These are phyloP conservation scores for Elanus axillaris DNA, from an alignment of 2,113 vertebrate species.

Conservation along the genomic window DNA sequence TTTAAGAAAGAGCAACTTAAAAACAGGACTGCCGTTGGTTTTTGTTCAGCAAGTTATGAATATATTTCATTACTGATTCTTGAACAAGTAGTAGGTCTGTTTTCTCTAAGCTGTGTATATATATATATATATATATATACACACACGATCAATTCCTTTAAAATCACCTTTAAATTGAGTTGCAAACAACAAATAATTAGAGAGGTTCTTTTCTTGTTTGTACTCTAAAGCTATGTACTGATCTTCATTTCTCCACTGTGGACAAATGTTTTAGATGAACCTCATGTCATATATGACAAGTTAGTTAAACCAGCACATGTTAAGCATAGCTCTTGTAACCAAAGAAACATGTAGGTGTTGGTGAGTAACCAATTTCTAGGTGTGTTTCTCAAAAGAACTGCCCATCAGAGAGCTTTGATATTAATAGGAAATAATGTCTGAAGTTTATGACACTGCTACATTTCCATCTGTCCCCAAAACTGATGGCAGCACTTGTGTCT, in stretches of 20 bases:
- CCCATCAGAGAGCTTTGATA: not conserved
- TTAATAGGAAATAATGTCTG: not conserved
- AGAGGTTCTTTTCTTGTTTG: not conserved
- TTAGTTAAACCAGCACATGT: not conserved
- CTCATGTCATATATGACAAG: not conserved
- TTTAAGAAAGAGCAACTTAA: not conserved
- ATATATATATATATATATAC: too few relatives aligned
- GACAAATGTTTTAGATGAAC: not conserved
- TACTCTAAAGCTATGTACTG: not conserved
- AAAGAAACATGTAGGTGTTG: not conserved
- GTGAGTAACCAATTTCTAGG: not conserved
- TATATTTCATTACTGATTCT: not conserved
- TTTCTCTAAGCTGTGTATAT: not conserved
- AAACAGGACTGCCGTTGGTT: not conserved
- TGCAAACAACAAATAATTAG: not conserved
- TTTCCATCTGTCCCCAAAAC: constrained; percentile 32
- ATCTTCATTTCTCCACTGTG: not conserved
- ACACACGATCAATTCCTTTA: not conserved
- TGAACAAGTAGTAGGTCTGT: not conserved
- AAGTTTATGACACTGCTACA: constrained; percentile 1
- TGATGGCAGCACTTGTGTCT: constrained; percentile 4
- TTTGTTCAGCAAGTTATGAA: not conserved
- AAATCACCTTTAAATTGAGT: not conserved
- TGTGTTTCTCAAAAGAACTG: not conserved
- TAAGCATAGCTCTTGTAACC: not conserved